phyloP scores from a whole-genome alignment of 2,797 vertebrate species.

The Anguilla marmorata region DNA sequence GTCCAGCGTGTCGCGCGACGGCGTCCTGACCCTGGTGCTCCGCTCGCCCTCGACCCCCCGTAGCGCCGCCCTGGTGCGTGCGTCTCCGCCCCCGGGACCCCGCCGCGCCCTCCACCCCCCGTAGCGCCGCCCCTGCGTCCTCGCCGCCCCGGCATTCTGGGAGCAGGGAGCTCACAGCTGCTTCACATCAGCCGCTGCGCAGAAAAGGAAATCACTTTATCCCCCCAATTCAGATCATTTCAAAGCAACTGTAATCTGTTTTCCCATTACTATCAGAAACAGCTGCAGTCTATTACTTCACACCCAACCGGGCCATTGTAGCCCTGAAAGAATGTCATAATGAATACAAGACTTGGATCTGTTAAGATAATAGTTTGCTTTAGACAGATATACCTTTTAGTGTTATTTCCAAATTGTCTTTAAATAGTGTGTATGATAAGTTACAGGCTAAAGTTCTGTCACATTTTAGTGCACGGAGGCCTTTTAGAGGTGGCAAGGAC shows the following conservation, averaged over 20 bases:
- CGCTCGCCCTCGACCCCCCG: background rate
- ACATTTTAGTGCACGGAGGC: constrained; percentile 10
- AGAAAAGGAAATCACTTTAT: constrained; percentile 34
- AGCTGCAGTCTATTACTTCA: constrained; percentile 37
- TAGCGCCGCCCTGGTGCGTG: background rate
- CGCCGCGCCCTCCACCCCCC: background rate
- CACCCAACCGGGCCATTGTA: constrained; percentile 19
- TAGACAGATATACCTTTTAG: background rate
- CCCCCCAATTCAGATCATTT: constrained; percentile 16
- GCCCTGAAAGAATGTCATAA: constrained; percentile 17
- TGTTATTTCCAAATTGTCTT: constrained; percentile 8
- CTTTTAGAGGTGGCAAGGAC: constrained; percentile 15
- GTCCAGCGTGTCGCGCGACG: background rate
- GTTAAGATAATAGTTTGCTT: constrained; percentile 4
- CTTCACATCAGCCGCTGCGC: constrained; percentile 36
- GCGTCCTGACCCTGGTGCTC: background rate
- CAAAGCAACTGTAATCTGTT: constrained; percentile 25
- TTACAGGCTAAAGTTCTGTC: background rate
- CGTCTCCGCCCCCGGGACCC: background rate
- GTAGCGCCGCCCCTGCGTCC: background rate
- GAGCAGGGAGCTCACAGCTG: constrained; percentile 13
- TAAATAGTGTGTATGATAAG: background rate
- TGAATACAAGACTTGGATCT: constrained; percentile 24
- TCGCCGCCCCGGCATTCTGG: background rate
- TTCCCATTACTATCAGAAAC: constrained; percentile 26